Percentiles rank a stretch among this genome's conserved stretches.
phyloP scores from a whole-genome alignment of 2,113 vertebrate species.

The Lathamus discolor region DNA sequence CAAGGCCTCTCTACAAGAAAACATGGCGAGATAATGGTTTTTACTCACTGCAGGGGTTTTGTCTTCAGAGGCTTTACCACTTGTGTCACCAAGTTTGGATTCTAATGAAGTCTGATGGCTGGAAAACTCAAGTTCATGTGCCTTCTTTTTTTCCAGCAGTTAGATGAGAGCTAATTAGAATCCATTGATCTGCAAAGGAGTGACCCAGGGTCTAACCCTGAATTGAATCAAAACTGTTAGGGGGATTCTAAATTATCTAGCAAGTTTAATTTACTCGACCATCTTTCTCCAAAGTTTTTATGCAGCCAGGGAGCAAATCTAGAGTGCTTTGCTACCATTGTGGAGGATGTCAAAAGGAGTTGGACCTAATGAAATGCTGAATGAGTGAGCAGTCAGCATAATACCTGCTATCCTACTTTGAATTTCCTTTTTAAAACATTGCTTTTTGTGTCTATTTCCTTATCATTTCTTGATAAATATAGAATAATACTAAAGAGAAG shows the following conservation, averaged over 20 bases:
- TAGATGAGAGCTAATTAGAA: constrained; percentile 46
- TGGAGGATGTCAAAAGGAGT: not conserved
- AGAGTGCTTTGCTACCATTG: not conserved
- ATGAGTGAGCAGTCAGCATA: not conserved
- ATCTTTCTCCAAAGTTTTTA: not conserved
- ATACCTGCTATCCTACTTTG: not conserved
- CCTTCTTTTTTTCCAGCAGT: not conserved
- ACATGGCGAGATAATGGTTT: not conserved
- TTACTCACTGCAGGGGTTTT: not conserved
- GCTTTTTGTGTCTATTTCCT: not conserved
- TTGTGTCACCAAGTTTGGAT: not conserved
- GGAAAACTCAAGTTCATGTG: not conserved
- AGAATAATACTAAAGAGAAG: not conserved
- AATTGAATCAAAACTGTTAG: constrained; percentile 1
- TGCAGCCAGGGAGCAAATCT: not conserved
- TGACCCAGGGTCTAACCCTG: constrained; percentile 25
- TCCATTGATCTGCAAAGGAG: constrained; percentile 36
- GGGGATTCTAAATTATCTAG: constrained; percentile 8
- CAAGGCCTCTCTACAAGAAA: not conserved
- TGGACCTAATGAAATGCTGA: not conserved
- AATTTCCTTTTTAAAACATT: not conserved
- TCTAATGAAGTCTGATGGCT: not conserved
- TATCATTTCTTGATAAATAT: not conserved
- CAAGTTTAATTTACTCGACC: constrained; percentile 6
- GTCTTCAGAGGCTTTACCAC: not conserved